phyloP scores from a whole-genome alignment of 2,797 vertebrate genomes.

The Corythornis leucogaster region DNA sequence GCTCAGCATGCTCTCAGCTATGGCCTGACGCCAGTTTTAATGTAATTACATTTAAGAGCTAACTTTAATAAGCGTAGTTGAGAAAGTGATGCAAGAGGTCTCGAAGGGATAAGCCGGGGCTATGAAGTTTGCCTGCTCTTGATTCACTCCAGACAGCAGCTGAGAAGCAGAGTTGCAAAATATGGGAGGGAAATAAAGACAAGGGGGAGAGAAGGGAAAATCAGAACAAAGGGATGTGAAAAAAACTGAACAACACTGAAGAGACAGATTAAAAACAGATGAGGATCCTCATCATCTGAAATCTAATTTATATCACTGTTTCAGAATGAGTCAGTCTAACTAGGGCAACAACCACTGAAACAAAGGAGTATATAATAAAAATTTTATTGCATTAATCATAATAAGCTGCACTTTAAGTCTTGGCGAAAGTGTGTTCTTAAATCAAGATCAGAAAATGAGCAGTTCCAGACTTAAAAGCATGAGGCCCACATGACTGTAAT shows the following conservation, averaged over 20 bases:
- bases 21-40: neutral
- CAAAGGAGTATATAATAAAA: constrained; percentile 71
- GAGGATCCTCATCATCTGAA: constrained; percentile 57
- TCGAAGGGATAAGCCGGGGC: neutral
- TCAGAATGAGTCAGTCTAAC: constrained; percentile 60
- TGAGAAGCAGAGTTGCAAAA: neutral
- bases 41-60: neutral
- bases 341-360: constrained; percentile 41
- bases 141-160: neutral
- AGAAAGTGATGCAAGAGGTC: neutral
- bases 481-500: constrained; percentile 76
- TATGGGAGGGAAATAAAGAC: neutral
- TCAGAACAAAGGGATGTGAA: constrained; percentile 40
- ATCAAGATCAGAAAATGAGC: constrained; percentile 77
- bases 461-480: constrained; percentile 71
- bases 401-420: constrained; percentile 68
- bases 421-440: constrained; percentile 77
- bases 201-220: neutral
- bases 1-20: neutral
- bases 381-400: constrained; percentile 78
- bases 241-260: constrained; percentile 8
- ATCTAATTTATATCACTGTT: constrained; percentile 62
- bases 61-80: neutral
- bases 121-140: neutral
- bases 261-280: constrained; percentile 56